A percentile compares a stretch with the other conserved stretches of the same genome.
Evolutionary conservation across 1,140 invertebrate species (phyloP).

Genomic region (Drosophila kohkoa): DNA sequence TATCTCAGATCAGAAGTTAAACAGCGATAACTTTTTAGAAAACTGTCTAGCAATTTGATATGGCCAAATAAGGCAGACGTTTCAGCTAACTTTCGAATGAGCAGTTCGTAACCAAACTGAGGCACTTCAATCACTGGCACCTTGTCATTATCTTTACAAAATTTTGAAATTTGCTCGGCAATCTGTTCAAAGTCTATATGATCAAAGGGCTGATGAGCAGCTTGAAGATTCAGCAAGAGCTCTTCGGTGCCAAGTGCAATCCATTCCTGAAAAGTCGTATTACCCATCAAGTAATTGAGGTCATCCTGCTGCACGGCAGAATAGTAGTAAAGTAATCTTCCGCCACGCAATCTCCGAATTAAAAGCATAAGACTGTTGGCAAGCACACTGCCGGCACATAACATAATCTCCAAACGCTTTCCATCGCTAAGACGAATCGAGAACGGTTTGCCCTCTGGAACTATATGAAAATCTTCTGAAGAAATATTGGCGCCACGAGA

Average conservation of each 20-base stretch:
- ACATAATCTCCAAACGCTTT: conserved; percentile 57
- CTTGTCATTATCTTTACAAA: neutral
- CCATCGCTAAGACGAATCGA: conserved; percentile 53
- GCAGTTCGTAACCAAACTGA: conserved; percentile 56
- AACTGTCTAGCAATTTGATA: conserved; percentile 32
- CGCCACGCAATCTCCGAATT: conserved; percentile 37
- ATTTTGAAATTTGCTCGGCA: conserved; percentile 28
- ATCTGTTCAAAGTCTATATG: conserved; percentile 56
- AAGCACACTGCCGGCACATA: conserved; percentile 57
- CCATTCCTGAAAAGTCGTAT: conserved; percentile 50
- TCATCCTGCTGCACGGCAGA: conserved; percentile 62
- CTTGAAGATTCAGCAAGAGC: conserved; percentile 57
- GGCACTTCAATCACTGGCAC: conserved; percentile 37
- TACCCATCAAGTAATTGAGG: conserved; percentile 45
- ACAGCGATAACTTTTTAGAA: conserved; percentile 15
- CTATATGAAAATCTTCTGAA: conserved; percentile 51
- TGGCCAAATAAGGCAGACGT: conserved; percentile 47
- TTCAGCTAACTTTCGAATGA: conserved; percentile 36
- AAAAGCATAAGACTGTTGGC: conserved; percentile 51
- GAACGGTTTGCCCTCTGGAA: conserved; percentile 47
- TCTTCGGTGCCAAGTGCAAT: conserved; percentile 54
- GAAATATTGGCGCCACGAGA: conserved; percentile 36
- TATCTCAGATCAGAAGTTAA: conserved; percentile 26
- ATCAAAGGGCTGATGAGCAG: conserved; percentile 24
- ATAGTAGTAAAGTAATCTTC: conserved; percentile 59